Evolutionary conservation across 92 coral and sea anemone genomes (phyloP).

Genomic region (Chrysogorgia sp.): DNA sequence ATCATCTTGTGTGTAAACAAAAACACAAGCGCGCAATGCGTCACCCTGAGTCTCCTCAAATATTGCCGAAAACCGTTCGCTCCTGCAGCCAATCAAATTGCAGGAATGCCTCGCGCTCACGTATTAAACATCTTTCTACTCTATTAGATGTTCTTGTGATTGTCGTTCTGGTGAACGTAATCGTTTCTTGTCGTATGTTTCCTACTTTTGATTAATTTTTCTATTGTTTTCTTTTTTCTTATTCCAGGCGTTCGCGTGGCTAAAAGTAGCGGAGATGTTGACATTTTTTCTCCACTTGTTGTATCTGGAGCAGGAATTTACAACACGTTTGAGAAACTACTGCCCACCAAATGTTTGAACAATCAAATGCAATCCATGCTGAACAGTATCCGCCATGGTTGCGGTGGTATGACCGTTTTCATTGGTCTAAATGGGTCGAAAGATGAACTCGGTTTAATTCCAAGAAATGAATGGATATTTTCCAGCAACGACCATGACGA

Average conservation of each 20-base stretch:
- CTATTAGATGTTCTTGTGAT: background rate
- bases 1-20: too few species aligned
- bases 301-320: slow-evolving; percentile 88
- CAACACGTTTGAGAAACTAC: slow-evolving; percentile 81
- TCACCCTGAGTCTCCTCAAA: too few species aligned
- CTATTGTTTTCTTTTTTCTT: background rate
- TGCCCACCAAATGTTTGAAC: slow-evolving; percentile 48
- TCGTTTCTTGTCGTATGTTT: background rate
- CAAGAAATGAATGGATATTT: slow-evolving; percentile 84
- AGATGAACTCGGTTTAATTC: slow-evolving; percentile 74
- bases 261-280: slow-evolving; percentile 80
- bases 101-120: too few species aligned
- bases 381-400: slow-evolving; percentile 77
- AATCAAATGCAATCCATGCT: slow-evolving; percentile 40
- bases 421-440: slow-evolving; percentile 86
- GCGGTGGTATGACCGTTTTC: slow-evolving; percentile 80
- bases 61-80: too few species aligned
- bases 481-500: slow-evolving; percentile 70
- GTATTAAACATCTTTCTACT: too few species aligned
- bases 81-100: too few species aligned
- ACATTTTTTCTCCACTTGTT: slow-evolving; percentile 79
- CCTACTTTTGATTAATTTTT: background rate
- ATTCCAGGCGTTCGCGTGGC: slow-evolving; percentile 87
- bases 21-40: too few species aligned
- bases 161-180: background rate